A percentile compares a stretch with the other conserved stretches of the same genome.
phyloP scores from a whole-genome alignment of 2,113 vertebrate genomes.

The Microcebus tavaratra region DNA sequence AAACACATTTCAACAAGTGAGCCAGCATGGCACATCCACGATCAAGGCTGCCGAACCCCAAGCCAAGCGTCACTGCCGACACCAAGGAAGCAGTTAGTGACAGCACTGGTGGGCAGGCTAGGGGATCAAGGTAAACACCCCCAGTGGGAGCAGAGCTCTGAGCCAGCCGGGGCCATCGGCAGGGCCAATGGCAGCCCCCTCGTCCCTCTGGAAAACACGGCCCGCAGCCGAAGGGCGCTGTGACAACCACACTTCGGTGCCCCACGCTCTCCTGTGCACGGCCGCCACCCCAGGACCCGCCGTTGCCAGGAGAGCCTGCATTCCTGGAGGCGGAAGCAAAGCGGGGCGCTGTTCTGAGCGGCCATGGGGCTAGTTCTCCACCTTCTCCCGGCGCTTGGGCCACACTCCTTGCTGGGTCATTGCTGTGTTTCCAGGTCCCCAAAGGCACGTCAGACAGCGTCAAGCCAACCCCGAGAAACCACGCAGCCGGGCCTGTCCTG shows the following conservation, averaged over 20 bases:
- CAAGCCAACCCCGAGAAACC: not conserved
- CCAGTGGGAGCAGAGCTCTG: fast-evolving
- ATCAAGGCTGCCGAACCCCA: fast-evolving
- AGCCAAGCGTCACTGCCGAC: fast-evolving
- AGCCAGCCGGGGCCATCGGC: not conserved
- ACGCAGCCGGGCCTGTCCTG: not conserved
- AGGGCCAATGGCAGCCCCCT: fast-evolving
- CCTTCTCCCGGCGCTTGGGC: fast-evolving
- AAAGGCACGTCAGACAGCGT: not conserved
- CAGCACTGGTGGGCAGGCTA: fast-evolving
- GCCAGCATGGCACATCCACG: not conserved
- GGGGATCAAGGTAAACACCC: not conserved
- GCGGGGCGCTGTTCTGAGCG: not conserved
- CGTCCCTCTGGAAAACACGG: not conserved
- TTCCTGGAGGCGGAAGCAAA: too few relatives aligned
- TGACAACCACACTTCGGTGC: fast-evolving
- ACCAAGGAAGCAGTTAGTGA: not conserved
- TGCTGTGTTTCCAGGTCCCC: not conserved
- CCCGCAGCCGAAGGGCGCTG: fast-evolving
- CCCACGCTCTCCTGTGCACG: fast-evolving
- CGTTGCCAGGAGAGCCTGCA: not conserved
- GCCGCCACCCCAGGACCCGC: not conserved
- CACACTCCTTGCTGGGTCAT: not conserved
- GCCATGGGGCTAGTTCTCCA: fast-evolving
- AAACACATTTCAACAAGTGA: not conserved